phyloP scores from a whole-genome alignment of 2,797 vertebrate species.

The Gymnoscopelus braueri region DNA sequence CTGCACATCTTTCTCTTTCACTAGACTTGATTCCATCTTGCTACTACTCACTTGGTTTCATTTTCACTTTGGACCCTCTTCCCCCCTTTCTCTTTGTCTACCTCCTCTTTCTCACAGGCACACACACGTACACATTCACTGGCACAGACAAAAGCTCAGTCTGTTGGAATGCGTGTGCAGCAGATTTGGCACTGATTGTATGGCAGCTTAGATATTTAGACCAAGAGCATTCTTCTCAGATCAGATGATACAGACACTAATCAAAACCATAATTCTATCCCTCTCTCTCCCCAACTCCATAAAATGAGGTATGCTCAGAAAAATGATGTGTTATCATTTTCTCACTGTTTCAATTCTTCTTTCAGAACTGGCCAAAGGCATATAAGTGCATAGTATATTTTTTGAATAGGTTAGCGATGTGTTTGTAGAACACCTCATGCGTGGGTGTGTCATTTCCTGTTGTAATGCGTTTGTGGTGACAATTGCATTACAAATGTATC shows the following conservation, averaged over 20 bases:
- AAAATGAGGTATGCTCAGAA: background rate
- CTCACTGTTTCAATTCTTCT: background rate
- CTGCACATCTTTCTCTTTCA: background rate
- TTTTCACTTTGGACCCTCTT: background rate
- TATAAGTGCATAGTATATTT: conserved; percentile 28
- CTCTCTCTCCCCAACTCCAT: conserved; percentile 9
- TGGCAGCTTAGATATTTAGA: conserved; percentile 56
- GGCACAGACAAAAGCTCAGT: conserved; percentile 46
- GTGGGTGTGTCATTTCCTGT: background rate
- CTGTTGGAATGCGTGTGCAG: conserved; percentile 62
- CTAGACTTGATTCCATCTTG: background rate
- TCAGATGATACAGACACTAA: conserved; percentile 70
- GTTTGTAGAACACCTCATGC: background rate
- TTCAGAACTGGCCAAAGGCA: conserved; percentile 22
- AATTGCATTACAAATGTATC: background rate
- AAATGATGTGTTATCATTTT: conserved; percentile 2
- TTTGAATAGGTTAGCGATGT: conserved; percentile 20
- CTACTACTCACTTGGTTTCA: conserved; percentile 44
- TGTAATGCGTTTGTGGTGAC: background rate
- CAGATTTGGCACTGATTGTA: conserved; percentile 64
- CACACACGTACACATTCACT: conserved; percentile 44
- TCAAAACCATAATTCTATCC: conserved; percentile 66
- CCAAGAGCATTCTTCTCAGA: conserved; percentile 65
- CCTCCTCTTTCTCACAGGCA: background rate
- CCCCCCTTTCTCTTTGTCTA: background rate